Conservation (phyloP, 2,888 invertebrate genomes). For the Drosophila paramelanica region DNA sequence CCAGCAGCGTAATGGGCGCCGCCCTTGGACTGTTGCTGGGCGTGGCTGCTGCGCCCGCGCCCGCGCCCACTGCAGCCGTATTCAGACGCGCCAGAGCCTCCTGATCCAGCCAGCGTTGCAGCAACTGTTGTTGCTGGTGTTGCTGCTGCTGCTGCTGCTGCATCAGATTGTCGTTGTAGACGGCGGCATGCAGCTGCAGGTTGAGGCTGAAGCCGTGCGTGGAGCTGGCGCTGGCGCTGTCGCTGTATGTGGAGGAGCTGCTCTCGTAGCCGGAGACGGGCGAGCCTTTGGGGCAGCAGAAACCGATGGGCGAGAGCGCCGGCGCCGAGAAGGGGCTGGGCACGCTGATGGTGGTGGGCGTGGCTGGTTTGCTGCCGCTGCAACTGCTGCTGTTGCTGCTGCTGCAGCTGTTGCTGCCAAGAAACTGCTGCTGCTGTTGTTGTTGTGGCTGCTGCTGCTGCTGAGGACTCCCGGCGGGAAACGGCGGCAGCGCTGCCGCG, state of each 20-base stretch:
- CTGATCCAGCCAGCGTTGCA: constrained; percentile 86
- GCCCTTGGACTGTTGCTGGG: constrained; percentile 40
- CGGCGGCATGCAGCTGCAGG: constrained; percentile 86
- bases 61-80: constrained; percentile 26
- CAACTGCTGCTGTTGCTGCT: constrained; percentile 28
- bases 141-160: constrained; percentile 74
- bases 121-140: constrained; percentile 54
- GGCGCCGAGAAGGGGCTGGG: constrained; percentile 74
- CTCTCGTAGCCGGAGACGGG: constrained; percentile 85
- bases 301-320: constrained; percentile 81
- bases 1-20: constrained; percentile 67
- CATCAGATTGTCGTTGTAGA: constrained; percentile 86
- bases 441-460: constrained; percentile 21
- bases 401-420: constrained; percentile 19
- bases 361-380: constrained; percentile 52
- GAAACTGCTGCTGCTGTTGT: constrained; percentile 10
- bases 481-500: constrained; percentile 57
- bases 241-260: constrained; percentile 84
- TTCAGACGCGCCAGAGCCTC: constrained; percentile 76
- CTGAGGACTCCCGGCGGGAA: constrained; percentile 80
- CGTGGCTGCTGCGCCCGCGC: constrained; percentile 34
- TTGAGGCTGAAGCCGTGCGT: constrained; percentile 85
- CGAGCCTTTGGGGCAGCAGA: constrained; percentile 85
- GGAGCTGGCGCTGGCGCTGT: constrained; percentile 64
- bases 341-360: constrained; percentile 65